Conservation (phyloP, 2,113 vertebrate species). For the Polypterus bichir region DNA sequence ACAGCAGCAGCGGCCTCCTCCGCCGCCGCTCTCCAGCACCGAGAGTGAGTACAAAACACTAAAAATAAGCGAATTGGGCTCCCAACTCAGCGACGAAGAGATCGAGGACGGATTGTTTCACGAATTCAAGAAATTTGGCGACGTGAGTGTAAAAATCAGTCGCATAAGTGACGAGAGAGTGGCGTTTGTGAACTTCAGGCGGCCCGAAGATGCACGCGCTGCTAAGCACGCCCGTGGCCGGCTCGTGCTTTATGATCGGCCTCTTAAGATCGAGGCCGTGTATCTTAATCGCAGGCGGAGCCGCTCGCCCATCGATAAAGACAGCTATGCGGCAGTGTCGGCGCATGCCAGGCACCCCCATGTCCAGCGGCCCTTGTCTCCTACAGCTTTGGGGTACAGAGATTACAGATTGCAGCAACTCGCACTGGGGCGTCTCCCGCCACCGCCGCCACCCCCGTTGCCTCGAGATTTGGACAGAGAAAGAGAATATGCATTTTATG, state of each 20-base stretch:
- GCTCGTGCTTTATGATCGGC: conserved; percentile 81
- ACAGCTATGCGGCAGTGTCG: conserved; percentile 49
- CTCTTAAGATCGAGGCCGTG: conserved; percentile 83
- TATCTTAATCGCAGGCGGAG: conserved; percentile 71
- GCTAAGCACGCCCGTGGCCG: conserved; percentile 83
- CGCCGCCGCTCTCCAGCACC: conserved; percentile 29
- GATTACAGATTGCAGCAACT: conserved; percentile 88
- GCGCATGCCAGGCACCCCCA: conserved; percentile 57
- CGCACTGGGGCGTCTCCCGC: conserved; percentile 76
- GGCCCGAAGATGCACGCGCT: conserved; percentile 80
- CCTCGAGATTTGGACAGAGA: conserved; percentile 81
- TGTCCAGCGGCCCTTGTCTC: conserved; percentile 69
- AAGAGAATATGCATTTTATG: conserved; percentile 71
- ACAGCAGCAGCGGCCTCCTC: conserved; percentile 17
- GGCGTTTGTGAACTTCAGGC: conserved; percentile 85
- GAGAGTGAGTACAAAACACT: conserved; percentile 87
- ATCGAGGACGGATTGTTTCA: conserved; percentile 94
- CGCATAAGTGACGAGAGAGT: conserved; percentile 81
- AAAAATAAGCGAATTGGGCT: conserved; percentile 88
- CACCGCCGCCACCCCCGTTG: conserved; percentile 73
- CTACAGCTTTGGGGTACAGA: conserved; percentile 75
- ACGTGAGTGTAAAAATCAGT: conserved; percentile 91
- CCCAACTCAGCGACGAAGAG: conserved; percentile 83
- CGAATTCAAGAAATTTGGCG: conserved; percentile 90
- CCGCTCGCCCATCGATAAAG: conserved; percentile 78